Base-by-base conservation (phyloP, 2,888 invertebrate genomes). In the Cloeon dipterum region DNA sequence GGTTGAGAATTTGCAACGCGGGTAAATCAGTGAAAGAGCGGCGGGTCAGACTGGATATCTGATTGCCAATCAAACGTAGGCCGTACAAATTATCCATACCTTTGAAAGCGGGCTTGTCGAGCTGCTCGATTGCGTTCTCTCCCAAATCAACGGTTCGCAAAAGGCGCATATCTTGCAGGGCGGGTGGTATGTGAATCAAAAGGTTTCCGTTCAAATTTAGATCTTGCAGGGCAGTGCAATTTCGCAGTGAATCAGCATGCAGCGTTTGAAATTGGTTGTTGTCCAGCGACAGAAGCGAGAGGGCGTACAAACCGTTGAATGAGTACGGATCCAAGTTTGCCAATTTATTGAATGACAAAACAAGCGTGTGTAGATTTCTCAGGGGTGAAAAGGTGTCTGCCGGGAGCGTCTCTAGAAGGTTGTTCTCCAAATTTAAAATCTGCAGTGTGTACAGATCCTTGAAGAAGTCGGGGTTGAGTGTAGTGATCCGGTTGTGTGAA, bases 151-250 rank as follows among this genome's bases (percentile, higher is more conserved):
- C 71, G 35, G 82, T 83, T 53, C 78, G 69, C 49, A 93, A 61
- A 49, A 85, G 64, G 45, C 79, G 70, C 76, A 88, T 78, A 58
- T 83, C 78, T 52, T 74, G 70, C 41, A 89, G 57, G 18, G 86
- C 86, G 48, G 72, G 56, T 32, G 88, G 88, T 47, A 86, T 71
- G 47, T 68, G 66, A 52, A 74, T 74, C 49, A 89, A 63, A 50
- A 73, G 70, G 60, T 89, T 89, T 41, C 78, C 81, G 58, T 83
- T 85, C 51, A 89, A 64, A 63, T 86, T 83, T 47, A 91, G 65
- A 59, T 88, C 88, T 59, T 85, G 79, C 50, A 89, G 63, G 42
- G 81, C 79, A 46, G 83, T 85, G 52, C 86, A 86, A 61, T 89
- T 89, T 49, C 77, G 68, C 52, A 89, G 86, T 40, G 86, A 83